A percentile compares a stretch with the other conserved stretches of the same genome.
phyloP scores from a whole-genome alignment of 2,797 vertebrate species.

The Muscicapa striata region DNA sequence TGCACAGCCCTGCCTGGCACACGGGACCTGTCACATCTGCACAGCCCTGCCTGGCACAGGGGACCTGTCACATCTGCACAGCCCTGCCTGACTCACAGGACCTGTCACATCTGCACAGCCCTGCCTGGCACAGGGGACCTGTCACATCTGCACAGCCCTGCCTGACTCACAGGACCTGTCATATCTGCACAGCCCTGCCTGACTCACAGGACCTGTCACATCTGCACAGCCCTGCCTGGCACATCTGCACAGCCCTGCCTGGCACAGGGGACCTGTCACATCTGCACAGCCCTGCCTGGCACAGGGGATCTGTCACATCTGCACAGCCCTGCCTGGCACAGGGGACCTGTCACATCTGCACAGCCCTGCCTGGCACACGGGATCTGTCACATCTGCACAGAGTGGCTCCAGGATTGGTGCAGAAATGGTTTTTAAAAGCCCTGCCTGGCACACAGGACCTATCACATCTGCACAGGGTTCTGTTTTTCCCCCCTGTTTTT shows the following conservation, averaged over 20 bases:
- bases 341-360: too few species aligned
- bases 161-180: not conserved
- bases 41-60: not conserved
- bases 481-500: accelerated
- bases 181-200: not conserved
- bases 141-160: not conserved
- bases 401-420: too few species aligned
- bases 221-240: too few species aligned
- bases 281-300: too few species aligned
- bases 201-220: not conserved
- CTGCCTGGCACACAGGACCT: not conserved
- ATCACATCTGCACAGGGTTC: not conserved
- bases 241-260: too few species aligned
- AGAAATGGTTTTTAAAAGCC: too few species aligned
- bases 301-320: too few species aligned
- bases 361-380: too few species aligned
- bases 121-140: not conserved
- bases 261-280: too few species aligned
- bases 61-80: not conserved
- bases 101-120: not conserved
- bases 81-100: not conserved
- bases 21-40: too few species aligned
- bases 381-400: too few species aligned
- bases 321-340: too few species aligned
- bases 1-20: not conserved